Evolutionary conservation across 1,140 invertebrate species (phyloP).

Genomic region (Ceratina japonica): DNA sequence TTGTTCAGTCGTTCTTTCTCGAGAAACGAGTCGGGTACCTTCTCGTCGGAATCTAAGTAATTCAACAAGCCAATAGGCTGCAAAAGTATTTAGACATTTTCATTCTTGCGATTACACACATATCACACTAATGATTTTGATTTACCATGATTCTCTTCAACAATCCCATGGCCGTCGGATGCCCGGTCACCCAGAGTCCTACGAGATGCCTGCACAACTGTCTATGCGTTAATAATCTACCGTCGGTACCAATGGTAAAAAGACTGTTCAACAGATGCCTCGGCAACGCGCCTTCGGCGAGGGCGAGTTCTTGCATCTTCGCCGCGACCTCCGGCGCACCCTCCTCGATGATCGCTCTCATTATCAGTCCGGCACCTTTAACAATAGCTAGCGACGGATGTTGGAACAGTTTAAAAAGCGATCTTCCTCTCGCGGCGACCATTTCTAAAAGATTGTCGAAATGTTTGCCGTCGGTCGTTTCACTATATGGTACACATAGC

Average conservation of each 20-base stretch:
- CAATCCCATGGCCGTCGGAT: constrained; percentile 93
- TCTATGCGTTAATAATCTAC: constrained; percentile 89
- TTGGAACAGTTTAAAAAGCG: constrained; percentile 96
- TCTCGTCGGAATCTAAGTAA: constrained; percentile 93
- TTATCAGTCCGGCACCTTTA: constrained; percentile 97
- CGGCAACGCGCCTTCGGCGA: constrained; percentile 98
- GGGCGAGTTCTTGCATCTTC: constrained; percentile 96
- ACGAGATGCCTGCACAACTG: constrained; percentile 98
- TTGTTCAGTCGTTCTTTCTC: constrained; percentile 89
- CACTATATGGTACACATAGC: constrained; percentile 98
- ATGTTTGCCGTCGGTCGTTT: constrained; percentile 98
- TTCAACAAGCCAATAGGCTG: constrained; percentile 93
- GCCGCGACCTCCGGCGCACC: constrained; percentile 93
- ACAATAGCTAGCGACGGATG: constrained; percentile 98
- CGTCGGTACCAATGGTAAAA: constrained; percentile 90
- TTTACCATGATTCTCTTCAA: constrained; percentile 93
- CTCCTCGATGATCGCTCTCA: constrained; percentile 99
- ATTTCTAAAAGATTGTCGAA: constrained; percentile 97
- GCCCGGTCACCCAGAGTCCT: constrained; percentile 97
- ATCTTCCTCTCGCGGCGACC: constrained; percentile 94
- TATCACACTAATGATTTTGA: constrained; percentile 33
- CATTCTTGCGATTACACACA: constrained; percentile 22
- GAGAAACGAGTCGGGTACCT: constrained; percentile 87
- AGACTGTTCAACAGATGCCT: constrained; percentile 95
- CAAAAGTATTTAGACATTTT: constrained; percentile 58